Conservation (phyloP, 2,888 invertebrate species). For the Brachyopa scutellaris region DNA sequence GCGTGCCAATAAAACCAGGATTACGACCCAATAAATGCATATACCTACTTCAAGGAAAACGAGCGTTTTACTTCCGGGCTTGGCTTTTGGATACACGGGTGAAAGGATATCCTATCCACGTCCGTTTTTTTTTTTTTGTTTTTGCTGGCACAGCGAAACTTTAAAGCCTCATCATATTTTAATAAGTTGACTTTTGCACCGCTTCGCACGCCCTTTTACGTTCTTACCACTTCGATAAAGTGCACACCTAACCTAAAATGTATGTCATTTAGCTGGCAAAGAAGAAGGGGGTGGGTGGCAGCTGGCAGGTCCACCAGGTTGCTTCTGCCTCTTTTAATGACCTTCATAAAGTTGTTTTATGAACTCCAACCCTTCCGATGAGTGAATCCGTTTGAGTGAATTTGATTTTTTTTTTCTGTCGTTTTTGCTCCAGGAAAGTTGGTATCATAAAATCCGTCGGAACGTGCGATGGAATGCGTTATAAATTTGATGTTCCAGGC, state of each 20-base stretch:
- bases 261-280: neutral
- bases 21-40: conserved; percentile 47
- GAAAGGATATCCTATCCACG: conserved; percentile 39
- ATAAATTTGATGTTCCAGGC: conserved; percentile 3
- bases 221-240: conserved; percentile 21
- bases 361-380: conserved; percentile 19
- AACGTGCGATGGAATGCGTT: conserved; percentile 5
- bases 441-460: conserved; percentile 17
- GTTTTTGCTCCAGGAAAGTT: neutral
- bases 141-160: neutral
- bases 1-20: conserved; percentile 48
- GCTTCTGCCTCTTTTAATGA: conserved; percentile 34
- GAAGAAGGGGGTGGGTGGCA: neutral
- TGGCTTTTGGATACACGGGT: conserved; percentile 24
- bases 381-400: conserved; percentile 14
- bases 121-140: no score
- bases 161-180: conserved; percentile 29
- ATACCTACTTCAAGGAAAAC: neutral
- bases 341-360: conserved; percentile 56
- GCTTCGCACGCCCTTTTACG: neutral
- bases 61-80: conserved; percentile 40
- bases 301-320: no score
- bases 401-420: conserved; percentile 22
- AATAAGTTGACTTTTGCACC: conserved; percentile 36
- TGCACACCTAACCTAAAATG: conserved; percentile 34